Evolutionary conservation across 2,797 vertebrate species (phyloP).

Genomic region (Neosilurus hyrtlii): DNA sequence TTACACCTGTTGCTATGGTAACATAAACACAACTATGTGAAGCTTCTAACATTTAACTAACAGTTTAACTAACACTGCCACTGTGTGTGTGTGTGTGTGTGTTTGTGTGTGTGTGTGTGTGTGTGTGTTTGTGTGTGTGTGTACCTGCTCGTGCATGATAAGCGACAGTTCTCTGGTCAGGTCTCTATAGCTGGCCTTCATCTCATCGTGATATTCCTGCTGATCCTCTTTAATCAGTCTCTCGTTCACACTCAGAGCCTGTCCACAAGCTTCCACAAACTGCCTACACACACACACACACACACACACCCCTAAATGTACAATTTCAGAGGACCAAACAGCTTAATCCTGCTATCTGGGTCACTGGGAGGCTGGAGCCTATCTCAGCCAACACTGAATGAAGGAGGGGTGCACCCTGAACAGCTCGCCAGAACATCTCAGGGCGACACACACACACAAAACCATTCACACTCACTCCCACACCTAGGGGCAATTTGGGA

Average conservation of each 20-base stretch:
- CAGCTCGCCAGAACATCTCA: no score
- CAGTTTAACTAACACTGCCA: no score
- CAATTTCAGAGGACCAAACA: no score
- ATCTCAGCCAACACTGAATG: no score
- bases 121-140: constrained; percentile 4
- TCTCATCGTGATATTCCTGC: constrained; percentile 94
- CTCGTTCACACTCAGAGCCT: constrained; percentile 87
- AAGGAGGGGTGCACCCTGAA: no score
- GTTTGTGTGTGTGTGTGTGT: constrained; percentile 9
- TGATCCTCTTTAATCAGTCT: constrained; percentile 95
- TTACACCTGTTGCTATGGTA: background rate
- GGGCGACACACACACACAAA: no score
- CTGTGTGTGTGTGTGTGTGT: background rate
- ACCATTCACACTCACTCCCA: no score
- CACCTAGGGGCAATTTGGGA: no score
- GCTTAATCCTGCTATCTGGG: no score
- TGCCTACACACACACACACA: constrained; percentile 73
- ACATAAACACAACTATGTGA: background rate
- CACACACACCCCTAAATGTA: constrained; percentile 4
- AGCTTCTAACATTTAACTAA: background rate
- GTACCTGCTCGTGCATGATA: constrained; percentile 92
- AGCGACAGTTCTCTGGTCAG: constrained; percentile 88
- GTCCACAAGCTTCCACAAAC: constrained; percentile 93
- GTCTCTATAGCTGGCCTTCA: constrained; percentile 94
- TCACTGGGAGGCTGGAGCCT: no score